Evolutionary conservation across 1,140 invertebrate genomes (phyloP), one percentile per base, ranked within the genome.

Genomic region (Pogonognathellus flavescens): DNA sequence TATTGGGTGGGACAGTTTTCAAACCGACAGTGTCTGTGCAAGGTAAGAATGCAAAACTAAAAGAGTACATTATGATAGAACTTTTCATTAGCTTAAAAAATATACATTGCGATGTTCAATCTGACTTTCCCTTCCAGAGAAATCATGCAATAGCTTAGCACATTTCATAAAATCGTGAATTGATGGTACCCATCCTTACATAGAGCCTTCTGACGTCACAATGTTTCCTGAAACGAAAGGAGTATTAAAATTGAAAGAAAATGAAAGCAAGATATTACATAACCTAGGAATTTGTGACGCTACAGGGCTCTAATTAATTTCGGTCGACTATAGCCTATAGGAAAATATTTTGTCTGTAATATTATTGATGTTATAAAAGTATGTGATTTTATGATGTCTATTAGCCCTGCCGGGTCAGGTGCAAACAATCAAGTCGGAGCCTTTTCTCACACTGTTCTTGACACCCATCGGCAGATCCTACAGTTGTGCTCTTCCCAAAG

Each of bases 391-490:
- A 31, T 72, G 66, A 72, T 66, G 4, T 18, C n/a, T 25, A 1
- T 31, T n/a, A 76, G 70, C 16, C 41, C 70, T 76, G 10, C 76
- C 85, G 20, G 86, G 85, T 72, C 60, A 52, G 59, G 81, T 86
- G 55, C 85, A 86, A 84, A 81, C 66, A 53, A 86, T 89, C 50
- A 86, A 84, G 7, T 86, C 88, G 16, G 84, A 85, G 7, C 86
- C 88, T 49, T 86, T 86, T n/a, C 91, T 93, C 1, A 93, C 94
- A 89, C 90, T 96, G 60, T 96, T 96, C 88, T 94, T 95, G 1
- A 97, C 96, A 0, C 95, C 95, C 0, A 95, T 97, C 16, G 95
- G 96, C 7, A 95, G 96, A 89, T 96, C 95, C 0, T 97, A 94
- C 89, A 91, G 93, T 14, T 97, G 96, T 88, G 88, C 88, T 16